Base-by-base conservation (phyloP, 2,113 vertebrate genomes). In the Colaptes auratus region DNA sequence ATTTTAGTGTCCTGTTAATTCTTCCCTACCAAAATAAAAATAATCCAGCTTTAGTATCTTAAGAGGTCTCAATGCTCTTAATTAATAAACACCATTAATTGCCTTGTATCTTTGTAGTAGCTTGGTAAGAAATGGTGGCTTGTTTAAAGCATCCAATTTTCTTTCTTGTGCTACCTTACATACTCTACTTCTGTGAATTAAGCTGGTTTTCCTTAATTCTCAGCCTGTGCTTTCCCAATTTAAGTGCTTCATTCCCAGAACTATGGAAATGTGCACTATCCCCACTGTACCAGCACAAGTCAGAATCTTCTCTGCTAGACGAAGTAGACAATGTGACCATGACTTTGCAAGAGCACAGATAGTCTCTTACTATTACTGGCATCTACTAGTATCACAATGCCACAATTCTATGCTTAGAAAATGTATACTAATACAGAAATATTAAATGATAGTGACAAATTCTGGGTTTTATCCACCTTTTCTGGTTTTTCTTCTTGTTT, bases 401-500 rank as follows among this genome's bases (percentile, higher is more conserved):
- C 81, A 76, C 39, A 75, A 35, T 48, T 64, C 50, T 24, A 5
- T 7, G 33, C 64, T 69, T 60, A 20, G 20, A 83, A 71, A 48
- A 80, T 39, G 75, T 83, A 82, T 81, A 48, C 58, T 80, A 24
- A 27, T n/a, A 87, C 36, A 87, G 46, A 84, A 86, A 70, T 60
- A 78, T 28, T 35, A 69, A 59, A 87, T 3, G 80, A 28, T 14
- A 96, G 39, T 71, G 69, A 91, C 44, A 92, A 88, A 67, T 91
- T 53, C 84, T 79, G 9, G 3, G 0, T 58, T 92, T 87, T 30
- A 90, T 88, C 87, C 48, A 91, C 35, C 21, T 85, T 89, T 73
- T 44, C 59, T 55, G 59, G 15, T 12, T 58, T 93, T 93, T 88
- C 56, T 65, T 65, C 30, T 39, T 87, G 28, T 79, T 92, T 96